A percentile compares a stretch with the other conserved stretches of the same genome.
These are phyloP conservation scores for Scaptodrosophila lebanonensis DNA, from an alignment of 1,140 invertebrate genomes.

Conservation along the genomic window DNA sequence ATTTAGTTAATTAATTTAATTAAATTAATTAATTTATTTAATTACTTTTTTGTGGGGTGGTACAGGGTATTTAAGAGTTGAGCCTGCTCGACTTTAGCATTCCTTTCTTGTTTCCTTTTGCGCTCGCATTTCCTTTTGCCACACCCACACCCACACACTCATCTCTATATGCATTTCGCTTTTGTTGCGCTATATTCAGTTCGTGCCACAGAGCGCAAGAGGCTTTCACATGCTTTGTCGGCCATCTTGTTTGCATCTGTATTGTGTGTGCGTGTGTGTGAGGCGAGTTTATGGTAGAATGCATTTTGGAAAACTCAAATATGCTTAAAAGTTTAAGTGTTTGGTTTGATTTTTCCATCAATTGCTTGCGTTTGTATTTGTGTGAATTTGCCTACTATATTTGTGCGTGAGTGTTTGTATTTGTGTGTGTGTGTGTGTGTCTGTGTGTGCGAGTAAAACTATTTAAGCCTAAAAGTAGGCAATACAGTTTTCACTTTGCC, in stretches of 20 bases:
- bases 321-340: slow-evolving; percentile 62
- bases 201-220: slow-evolving; percentile 33
- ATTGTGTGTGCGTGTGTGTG: slow-evolving; percentile 9
- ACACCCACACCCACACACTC: too few species aligned
- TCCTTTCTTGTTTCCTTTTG: slow-evolving; percentile 27
- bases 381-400: background rate
- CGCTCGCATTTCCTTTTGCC: slow-evolving; percentile 46
- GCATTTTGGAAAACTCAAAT: slow-evolving; percentile 67
- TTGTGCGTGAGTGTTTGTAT: background rate
- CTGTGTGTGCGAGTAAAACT: slow-evolving; percentile 23
- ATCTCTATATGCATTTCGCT: slow-evolving; percentile 40
- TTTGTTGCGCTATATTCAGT: slow-evolving; percentile 40
- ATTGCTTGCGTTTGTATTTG: slow-evolving; percentile 19
- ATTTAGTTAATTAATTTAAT: too few species aligned
- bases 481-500: slow-evolving; percentile 20
- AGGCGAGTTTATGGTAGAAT: slow-evolving; percentile 57
- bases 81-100: too few species aligned
- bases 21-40: too few species aligned
- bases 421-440: slow-evolving; percentile 5
- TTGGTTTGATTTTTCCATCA: slow-evolving; percentile 67
- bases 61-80: too few species aligned
- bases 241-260: slow-evolving; percentile 47
- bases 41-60: too few species aligned
- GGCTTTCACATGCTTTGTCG: slow-evolving; percentile 44
- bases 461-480: slow-evolving; percentile 22